Conservation (phyloP, 1,140 invertebrate genomes). For the Pseudomyrmex dendroicus region DNA sequence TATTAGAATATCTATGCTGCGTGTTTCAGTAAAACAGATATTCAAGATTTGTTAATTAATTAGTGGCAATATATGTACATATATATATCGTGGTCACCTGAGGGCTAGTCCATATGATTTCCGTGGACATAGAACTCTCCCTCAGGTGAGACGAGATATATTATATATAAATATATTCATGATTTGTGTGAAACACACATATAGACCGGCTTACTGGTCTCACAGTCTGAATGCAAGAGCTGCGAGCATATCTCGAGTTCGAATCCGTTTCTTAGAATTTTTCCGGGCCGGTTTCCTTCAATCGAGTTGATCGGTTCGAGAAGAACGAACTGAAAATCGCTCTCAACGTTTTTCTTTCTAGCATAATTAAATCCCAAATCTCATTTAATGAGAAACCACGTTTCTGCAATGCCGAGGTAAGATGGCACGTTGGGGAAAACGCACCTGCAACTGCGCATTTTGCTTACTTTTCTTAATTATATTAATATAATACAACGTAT, state of each 20-base stretch:
- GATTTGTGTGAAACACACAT: not conserved
- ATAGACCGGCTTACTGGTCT: no score
- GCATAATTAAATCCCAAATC: conserved; percentile 47
- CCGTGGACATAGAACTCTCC: no score
- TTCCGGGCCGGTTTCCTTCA: no score
- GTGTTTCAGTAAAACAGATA: conserved; percentile 11
- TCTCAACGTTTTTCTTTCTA: conserved; percentile 26
- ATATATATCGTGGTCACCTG: no score
- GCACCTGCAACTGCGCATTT: conserved; percentile 31
- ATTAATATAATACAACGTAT: conserved; percentile 18
- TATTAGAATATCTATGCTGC: conserved; percentile 14
- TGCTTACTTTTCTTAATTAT: conserved; percentile 53
- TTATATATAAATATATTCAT: not conserved
- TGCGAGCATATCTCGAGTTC: no score
- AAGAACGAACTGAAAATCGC: not conserved
- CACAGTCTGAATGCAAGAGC: no score
- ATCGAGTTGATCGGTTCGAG: no score
- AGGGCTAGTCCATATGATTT: no score
- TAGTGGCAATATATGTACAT: no score
- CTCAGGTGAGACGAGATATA: no score
- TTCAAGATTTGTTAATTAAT: conserved; percentile 7
- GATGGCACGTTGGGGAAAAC: conserved; percentile 53
- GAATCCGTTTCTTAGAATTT: no score
- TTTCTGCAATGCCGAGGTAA: conserved; percentile 37
- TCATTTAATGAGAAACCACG: conserved; percentile 53